Percentiles rank a stretch among this genome's conserved stretches.
phyloP scores from a whole-genome alignment of 2,113 vertebrate genomes.

The Sceloporus tristichus region DNA sequence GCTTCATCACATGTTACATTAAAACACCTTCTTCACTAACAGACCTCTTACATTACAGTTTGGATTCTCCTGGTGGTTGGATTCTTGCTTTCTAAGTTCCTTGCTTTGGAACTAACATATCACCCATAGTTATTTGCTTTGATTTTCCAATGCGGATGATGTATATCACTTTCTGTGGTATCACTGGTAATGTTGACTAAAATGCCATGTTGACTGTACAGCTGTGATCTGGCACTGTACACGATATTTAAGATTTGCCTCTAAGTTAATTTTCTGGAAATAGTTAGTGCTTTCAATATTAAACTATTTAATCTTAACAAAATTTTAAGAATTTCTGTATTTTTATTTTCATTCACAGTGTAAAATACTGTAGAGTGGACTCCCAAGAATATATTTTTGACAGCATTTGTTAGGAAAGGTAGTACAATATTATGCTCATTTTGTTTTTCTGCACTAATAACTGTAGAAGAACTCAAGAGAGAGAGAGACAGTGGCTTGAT shows the following conservation, averaged over 20 bases:
- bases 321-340: constrained; percentile 1
- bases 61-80: too few species aligned
- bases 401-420: not conserved
- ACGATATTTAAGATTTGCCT: not conserved
- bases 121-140: not conserved
- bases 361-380: not conserved
- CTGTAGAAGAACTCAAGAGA: constrained; percentile 74
- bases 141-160: not conserved
- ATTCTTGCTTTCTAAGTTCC: too few species aligned
- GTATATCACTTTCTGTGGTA: not conserved
- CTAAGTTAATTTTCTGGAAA: not conserved
- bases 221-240: not conserved
- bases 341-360: not conserved
- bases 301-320: rapidly evolving
- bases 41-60: too few species aligned
- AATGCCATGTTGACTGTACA: not conserved
- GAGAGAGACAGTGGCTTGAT: constrained; percentile 79
- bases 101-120: too few species aligned
- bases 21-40: too few species aligned
- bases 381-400: not conserved
- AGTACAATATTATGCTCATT: not conserved
- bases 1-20: too few species aligned
- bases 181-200: not conserved
- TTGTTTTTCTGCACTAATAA: constrained; percentile 1
- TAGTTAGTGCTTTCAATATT: not conserved